Evolutionary conservation across 2,888 invertebrate species (phyloP), one percentile per base, ranked within the genome.

Genomic region (Tenthredo livida): DNA sequence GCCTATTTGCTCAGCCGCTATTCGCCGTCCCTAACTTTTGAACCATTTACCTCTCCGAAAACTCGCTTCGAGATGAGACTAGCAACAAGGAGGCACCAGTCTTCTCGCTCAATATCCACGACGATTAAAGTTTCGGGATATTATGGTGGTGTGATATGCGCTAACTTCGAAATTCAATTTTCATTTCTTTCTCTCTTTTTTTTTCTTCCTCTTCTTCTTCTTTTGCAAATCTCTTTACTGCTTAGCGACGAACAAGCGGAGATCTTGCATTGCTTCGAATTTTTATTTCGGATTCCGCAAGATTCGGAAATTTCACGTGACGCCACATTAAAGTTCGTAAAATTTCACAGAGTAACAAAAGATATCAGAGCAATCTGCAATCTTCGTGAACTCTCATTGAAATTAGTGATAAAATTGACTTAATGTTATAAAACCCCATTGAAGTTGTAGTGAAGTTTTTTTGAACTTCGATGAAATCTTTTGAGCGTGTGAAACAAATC

Each of bases 21-120:
- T 37, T 37, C 29, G 47, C n/a, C 33, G n/a, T 70, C 37, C 70
- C 70, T 70, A 70, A 70, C 70, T 70, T 70, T 70, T 70, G 70
- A 70, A 70, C 70, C 70, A 70, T 70, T 70, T 70, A 70, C 70
- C 70, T 37, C 33, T 43, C 72, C 72, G 21, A 73, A 21, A 43
- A 21, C 43, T 73, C 70, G 37, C 70, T 17, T 70, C 72, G 72
- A 43, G 72, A 73, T 21, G 21, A n/a, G 72, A 73, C 72, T 40
- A 73, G 43, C 72, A 73, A 73, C 72, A 40, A 73, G 40, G 72
- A 43, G 67, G 15, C 33, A 33, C 33, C 67, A 72, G 40, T 25
- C 61, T 73, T 40, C 21, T 43, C 72, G 72, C 72, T 73, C 72
- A n/a, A 73, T 73, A 73, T 73, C 72, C 21, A 73, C 12, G n/a